Conservation (phyloP, 2,797 vertebrate species). For the Fringilla coelebs region DNA sequence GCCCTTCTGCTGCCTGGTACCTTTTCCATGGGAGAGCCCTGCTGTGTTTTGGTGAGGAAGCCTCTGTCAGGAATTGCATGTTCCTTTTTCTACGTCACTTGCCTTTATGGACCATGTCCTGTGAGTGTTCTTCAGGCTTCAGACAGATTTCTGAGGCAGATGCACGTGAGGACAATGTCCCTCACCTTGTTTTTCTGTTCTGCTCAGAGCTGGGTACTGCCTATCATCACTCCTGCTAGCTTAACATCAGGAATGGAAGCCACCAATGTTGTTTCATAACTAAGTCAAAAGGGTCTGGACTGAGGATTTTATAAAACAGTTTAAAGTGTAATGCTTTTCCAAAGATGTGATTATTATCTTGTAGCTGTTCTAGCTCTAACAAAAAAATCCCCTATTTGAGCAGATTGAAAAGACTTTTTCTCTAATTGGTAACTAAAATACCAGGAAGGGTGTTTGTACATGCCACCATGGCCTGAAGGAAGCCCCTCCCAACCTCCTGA, state of each 20-base stretch:
- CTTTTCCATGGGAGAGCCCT: background rate
- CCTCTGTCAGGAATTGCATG: background rate
- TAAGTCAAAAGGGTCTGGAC: background rate
- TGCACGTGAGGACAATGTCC: background rate
- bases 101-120: background rate
- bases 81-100: background rate
- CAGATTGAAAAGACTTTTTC: background rate
- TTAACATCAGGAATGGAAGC: background rate
- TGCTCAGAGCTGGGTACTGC: background rate
- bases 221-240: background rate
- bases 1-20: background rate
- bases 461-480: background rate
- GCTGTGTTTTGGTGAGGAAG: background rate
- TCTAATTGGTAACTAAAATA: background rate
- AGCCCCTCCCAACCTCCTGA: background rate
- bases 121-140: background rate
- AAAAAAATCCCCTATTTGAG: background rate
- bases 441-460: background rate
- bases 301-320: background rate
- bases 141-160: background rate
- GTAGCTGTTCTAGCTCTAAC: background rate
- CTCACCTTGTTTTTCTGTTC: background rate
- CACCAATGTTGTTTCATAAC: background rate
- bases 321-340: background rate
- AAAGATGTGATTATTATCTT: background rate